phyloP scores from a whole-genome alignment of 2,797 vertebrate species.

The Acropternis orthonyx region DNA sequence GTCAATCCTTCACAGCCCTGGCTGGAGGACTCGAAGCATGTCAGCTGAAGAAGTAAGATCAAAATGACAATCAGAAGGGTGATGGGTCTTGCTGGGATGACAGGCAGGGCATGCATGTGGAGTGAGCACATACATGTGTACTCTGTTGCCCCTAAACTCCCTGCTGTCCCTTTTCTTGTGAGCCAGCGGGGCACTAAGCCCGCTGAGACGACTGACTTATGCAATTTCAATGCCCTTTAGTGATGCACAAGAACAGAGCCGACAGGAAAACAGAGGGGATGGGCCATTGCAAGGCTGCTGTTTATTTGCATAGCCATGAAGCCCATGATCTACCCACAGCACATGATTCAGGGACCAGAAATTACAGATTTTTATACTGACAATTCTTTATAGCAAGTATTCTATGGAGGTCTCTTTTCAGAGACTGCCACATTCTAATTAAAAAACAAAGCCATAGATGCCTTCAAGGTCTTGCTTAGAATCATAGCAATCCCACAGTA shows the following conservation, averaged over 20 bases:
- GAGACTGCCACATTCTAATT: not conserved
- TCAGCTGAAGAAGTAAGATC: slow-evolving; percentile 48
- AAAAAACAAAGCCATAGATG: not conserved
- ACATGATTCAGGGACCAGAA: not conserved
- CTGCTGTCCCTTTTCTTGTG: slow-evolving; percentile 55
- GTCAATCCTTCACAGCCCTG: not conserved
- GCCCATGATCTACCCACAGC: not conserved
- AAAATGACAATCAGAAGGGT: slow-evolving; percentile 46
- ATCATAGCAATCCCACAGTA: not conserved
- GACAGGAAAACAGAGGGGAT: slow-evolving; percentile 41
- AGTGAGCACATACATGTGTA: slow-evolving; percentile 58
- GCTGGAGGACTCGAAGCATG: not conserved
- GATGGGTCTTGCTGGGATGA: slow-evolving; percentile 52
- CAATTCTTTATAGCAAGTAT: not conserved
- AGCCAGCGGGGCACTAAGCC: slow-evolving; percentile 13
- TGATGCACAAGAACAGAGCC: slow-evolving; percentile 42
- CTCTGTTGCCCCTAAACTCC: slow-evolving; percentile 52
- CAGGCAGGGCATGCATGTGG: slow-evolving; percentile 41
- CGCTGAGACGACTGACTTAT: slow-evolving; percentile 38
- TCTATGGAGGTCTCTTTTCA: not conserved
- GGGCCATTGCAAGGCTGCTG: not conserved
- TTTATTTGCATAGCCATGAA: not conserved
- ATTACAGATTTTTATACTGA: not conserved
- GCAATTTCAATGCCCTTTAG: slow-evolving; percentile 62
- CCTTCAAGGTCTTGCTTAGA: not conserved